These are phyloP conservation scores for Limnephilus lunatus DNA, from an alignment of 2,888 invertebrate species.

Conservation along the genomic window DNA sequence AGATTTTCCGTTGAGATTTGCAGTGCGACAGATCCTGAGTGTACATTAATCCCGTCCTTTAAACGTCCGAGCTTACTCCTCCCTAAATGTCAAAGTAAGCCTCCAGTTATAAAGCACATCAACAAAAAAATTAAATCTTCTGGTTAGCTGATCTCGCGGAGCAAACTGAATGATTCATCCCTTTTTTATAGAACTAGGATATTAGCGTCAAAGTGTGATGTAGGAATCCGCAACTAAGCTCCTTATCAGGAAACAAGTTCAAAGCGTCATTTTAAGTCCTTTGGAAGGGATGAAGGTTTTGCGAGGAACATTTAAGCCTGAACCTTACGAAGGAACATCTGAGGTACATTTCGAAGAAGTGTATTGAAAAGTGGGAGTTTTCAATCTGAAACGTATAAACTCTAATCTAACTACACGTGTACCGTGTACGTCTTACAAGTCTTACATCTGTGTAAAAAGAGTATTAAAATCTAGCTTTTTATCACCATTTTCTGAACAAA, in stretches of 20 bases:
- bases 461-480: too few species aligned
- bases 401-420: neutral
- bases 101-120: neutral
- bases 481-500: too few species aligned
- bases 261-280: neutral
- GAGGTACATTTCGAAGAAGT: neutral
- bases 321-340: neutral
- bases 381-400: neutral
- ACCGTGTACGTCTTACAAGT: neutral
- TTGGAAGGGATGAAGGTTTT: neutral
- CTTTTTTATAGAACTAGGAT: neutral
- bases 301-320: neutral
- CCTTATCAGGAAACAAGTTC: slow-evolving; percentile 2
- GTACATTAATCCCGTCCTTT: slow-evolving; percentile 15
- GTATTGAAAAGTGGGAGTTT: neutral
- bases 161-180: neutral
- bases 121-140: neutral
- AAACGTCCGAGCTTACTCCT: slow-evolving; percentile 2
- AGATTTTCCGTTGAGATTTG: slow-evolving; percentile 17
- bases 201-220: neutral
- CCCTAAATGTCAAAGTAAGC: neutral
- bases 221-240: neutral
- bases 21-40: neutral
- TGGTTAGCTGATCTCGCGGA: neutral
- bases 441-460: neutral